Percentiles rank a stretch among this genome's conserved stretches.
phyloP scores from a whole-genome alignment of 2,888 invertebrate species.

The Callyntrura sp. region DNA sequence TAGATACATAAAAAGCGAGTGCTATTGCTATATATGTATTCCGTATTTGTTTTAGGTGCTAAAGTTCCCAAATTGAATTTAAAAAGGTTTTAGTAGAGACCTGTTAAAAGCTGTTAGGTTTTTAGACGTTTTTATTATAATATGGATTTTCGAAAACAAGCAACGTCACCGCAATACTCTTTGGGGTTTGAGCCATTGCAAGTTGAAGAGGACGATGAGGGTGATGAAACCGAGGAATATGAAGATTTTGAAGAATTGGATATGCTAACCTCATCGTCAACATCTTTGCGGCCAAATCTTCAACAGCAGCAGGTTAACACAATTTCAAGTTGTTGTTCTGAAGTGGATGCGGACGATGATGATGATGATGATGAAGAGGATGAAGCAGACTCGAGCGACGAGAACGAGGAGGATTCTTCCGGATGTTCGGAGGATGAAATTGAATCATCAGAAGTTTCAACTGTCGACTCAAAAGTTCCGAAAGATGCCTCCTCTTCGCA shows the following conservation, averaged over 20 bases:
- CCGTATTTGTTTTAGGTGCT: too few relatives aligned
- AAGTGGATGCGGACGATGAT: slow-evolving; percentile 73
- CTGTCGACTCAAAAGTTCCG: slow-evolving; percentile 58
- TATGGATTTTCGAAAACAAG: slow-evolving; percentile 50
- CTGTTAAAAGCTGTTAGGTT: too few relatives aligned
- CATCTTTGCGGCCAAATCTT: background rate
- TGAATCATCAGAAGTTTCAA: slow-evolving; percentile 66
- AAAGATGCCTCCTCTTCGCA: slow-evolving; percentile 69
- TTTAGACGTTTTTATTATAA: background rate
- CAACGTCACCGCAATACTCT: slow-evolving; percentile 67
- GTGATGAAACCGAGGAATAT: slow-evolving; percentile 46
- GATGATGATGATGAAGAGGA: slow-evolving; percentile 71
- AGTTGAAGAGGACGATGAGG: slow-evolving; percentile 77
- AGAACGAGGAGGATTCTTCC: slow-evolving; percentile 69
- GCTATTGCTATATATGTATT: too few relatives aligned
- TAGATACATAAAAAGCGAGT: too few relatives aligned
- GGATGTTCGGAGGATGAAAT: slow-evolving; percentile 71
- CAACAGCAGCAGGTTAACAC: slow-evolving; percentile 38
- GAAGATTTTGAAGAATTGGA: slow-evolving; percentile 57
- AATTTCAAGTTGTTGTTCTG: slow-evolving; percentile 66
- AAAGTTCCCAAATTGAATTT: too few relatives aligned
- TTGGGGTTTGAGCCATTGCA: slow-evolving; percentile 82
- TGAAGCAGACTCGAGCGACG: slow-evolving; percentile 58
- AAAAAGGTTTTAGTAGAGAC: too few relatives aligned
- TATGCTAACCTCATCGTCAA: slow-evolving; percentile 39